Conservation (phyloP, 2,888 invertebrate genomes). For the Drosophila neutralis region DNA sequence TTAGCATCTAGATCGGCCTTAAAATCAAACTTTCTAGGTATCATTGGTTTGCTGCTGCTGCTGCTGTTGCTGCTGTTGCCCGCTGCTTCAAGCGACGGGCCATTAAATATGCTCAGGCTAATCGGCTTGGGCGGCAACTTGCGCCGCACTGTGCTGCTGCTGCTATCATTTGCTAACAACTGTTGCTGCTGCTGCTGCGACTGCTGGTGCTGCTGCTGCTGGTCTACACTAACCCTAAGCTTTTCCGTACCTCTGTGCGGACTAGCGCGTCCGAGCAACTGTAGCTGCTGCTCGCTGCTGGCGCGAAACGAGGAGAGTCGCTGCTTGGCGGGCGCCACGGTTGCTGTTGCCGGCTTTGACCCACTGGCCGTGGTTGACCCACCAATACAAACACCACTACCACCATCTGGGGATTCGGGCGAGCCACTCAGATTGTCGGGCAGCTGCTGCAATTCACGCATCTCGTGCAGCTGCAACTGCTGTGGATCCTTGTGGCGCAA, state of each 20-base stretch:
- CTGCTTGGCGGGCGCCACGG: constrained; percentile 84
- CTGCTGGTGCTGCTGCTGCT: constrained; percentile 53
- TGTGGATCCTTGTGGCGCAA: constrained; percentile 84
- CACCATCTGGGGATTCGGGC: constrained; percentile 59
- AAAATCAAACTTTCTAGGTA: constrained; percentile 78
- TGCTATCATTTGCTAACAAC: constrained; percentile 42
- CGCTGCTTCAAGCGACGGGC: constrained; percentile 33
- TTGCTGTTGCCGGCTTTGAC: constrained; percentile 69
- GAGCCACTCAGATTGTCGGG: constrained; percentile 71
- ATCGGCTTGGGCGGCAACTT: constrained; percentile 81
- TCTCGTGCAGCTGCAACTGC: constrained; percentile 73
- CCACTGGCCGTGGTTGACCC: constrained; percentile 17
- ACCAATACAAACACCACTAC: neutral
- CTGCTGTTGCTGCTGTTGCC: constrained; percentile 31
- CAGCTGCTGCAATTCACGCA: constrained; percentile 80
- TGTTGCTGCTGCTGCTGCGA: constrained; percentile 39
- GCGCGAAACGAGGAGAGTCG: constrained; percentile 84
- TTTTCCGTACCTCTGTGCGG: constrained; percentile 80
- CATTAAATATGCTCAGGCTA: constrained; percentile 78
- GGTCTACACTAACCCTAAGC: constrained; percentile 60
- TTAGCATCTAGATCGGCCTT: constrained; percentile 83
- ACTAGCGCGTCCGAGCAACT: constrained; percentile 74
- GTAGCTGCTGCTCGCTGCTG: constrained; percentile 83
- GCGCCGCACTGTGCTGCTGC: constrained; percentile 60
- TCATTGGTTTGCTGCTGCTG: constrained; percentile 59